Conservation (phyloP, 2,113 vertebrate genomes). For the Salvelinus fontinalis region DNA sequence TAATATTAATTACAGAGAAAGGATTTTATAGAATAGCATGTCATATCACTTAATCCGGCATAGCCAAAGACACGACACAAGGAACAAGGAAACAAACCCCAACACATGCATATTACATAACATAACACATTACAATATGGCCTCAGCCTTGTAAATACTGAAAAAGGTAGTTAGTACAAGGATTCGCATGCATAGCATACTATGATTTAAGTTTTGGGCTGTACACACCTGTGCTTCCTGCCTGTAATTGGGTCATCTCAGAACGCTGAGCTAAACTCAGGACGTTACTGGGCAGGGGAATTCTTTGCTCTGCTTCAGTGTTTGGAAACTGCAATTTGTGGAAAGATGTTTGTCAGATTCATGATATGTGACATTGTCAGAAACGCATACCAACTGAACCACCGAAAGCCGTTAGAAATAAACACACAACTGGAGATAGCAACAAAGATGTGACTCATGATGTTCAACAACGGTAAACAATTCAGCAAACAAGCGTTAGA, state of each 20-base stretch:
- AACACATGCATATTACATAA: too few relatives aligned
- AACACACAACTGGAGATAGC: neutral
- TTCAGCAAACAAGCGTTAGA: constrained; percentile 13
- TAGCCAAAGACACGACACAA: too few relatives aligned
- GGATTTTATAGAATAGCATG: too few relatives aligned
- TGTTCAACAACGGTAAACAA: constrained; percentile 7
- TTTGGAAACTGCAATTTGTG: constrained; percentile 38
- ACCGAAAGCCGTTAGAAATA: neutral
- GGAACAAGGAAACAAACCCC: too few relatives aligned
- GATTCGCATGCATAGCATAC: neutral
- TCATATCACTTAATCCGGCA: too few relatives aligned
- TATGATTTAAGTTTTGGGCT: neutral
- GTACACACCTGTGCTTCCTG: constrained; percentile 29
- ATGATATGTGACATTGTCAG: neutral
- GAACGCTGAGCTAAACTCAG: constrained; percentile 7
- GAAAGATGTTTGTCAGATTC: constrained; percentile 10
- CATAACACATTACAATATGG: too few relatives aligned
- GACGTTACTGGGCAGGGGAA: neutral
- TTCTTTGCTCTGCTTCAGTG: neutral
- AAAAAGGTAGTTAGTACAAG: neutral
- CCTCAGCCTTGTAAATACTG: neutral
- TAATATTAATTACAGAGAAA: too few relatives aligned
- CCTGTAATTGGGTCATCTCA: constrained; percentile 20
- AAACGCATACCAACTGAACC: neutral
- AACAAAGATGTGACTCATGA: constrained; percentile 9